A percentile compares a stretch with the other conserved stretches of the same genome.
Conservation (phyloP, 2,797 vertebrate genomes). For the Falco rusticolus region DNA sequence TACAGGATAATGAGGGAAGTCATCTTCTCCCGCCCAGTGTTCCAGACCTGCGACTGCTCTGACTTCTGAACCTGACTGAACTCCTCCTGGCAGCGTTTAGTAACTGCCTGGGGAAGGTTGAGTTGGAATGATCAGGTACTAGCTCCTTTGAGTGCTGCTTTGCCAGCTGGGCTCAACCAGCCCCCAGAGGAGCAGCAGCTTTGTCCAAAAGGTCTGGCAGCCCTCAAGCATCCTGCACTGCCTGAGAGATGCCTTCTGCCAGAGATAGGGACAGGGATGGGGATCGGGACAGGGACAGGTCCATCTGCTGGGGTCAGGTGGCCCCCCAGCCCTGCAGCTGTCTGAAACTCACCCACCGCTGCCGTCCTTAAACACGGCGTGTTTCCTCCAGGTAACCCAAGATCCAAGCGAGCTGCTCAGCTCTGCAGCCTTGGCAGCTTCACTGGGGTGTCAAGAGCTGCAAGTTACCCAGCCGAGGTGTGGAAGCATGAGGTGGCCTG, state of each 20-base stretch:
- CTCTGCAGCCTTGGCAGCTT: not conserved
- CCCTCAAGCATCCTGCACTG: rapidly evolving
- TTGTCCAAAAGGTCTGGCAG: not conserved
- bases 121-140: not conserved
- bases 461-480: rapidly evolving
- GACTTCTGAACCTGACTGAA: not conserved
- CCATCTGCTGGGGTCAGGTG: rapidly evolving
- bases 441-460: too few species aligned
- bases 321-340: not conserved
- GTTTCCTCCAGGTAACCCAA: not conserved
- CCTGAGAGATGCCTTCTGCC: not conserved
- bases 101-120: not conserved
- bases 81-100: not conserved
- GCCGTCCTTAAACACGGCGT: not conserved
- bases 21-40: not conserved
- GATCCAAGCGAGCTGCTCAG: not conserved
- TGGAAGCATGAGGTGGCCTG: not conserved
- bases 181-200: not conserved
- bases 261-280: too few species aligned
- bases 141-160: not conserved
- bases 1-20: not conserved
- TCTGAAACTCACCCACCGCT: not conserved
- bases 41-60: not conserved
- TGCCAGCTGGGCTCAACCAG: not conserved
- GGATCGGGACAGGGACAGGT: not conserved